phyloP scores from a whole-genome alignment of 2,797 vertebrate genomes.

The Peromyscus attwateri region DNA sequence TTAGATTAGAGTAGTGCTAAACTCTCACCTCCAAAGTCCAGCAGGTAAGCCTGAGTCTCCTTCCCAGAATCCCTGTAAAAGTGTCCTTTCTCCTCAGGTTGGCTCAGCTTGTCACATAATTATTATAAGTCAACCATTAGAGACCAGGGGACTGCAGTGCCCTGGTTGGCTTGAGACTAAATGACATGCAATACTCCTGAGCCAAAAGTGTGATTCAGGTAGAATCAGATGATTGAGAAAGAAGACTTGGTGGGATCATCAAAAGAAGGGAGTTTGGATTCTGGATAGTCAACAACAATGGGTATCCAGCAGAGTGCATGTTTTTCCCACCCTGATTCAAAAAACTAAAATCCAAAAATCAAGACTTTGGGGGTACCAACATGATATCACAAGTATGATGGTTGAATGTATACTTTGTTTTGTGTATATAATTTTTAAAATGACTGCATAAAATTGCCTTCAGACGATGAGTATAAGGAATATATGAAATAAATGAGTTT shows the following conservation, averaged over 20 bases:
- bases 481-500: neutral
- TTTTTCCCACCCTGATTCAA: neutral
- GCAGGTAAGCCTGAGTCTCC: neutral
- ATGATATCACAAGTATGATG: neutral
- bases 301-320: neutral
- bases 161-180: neutral
- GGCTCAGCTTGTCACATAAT: neutral
- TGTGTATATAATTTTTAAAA: neutral
- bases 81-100: neutral
- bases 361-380: neutral
- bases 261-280: neutral
- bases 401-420: neutral
- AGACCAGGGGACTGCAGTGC: neutral
- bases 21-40: neutral
- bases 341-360: neutral
- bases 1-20: rapidly evolving
- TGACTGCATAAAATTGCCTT: neutral
- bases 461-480: neutral
- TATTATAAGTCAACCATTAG: neutral
- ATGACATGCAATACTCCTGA: neutral
- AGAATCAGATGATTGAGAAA: neutral
- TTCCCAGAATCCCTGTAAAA: neutral
- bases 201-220: neutral
- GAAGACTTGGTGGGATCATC: neutral
- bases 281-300: constrained; percentile 9